These are phyloP conservation scores for Bradynema listronoti DNA, from an alignment of 1,140 invertebrate genomes.

Conservation along the genomic window DNA sequence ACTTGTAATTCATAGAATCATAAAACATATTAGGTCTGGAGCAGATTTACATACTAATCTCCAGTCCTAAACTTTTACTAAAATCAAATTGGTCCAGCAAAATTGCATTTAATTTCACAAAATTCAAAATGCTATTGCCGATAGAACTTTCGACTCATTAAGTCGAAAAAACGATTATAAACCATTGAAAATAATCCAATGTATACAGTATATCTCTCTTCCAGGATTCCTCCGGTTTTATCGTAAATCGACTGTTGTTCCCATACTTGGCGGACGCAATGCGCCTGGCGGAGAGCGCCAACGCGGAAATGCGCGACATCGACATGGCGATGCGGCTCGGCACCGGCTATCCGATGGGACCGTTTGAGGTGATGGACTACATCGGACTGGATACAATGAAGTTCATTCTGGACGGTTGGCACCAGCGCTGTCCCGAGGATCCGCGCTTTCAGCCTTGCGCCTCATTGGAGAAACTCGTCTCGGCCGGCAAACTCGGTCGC, in stretches of 20 bases:
- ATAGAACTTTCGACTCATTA: too few species aligned
- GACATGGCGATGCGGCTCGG: conserved; percentile 64
- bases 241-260: conserved; percentile 75
- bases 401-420: conserved; percentile 68
- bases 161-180: too few species aligned
- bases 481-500: conserved; percentile 72
- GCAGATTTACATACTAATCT: too few species aligned
- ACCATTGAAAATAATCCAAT: too few species aligned
- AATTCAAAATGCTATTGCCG: too few species aligned
- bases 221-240: conserved; percentile 74
- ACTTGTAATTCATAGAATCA: too few species aligned
- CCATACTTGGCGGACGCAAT: conserved; percentile 73
- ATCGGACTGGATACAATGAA: conserved; percentile 64
- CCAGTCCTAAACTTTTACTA: too few species aligned
- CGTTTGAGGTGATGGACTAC: conserved; percentile 63
- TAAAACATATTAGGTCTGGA: too few species aligned
- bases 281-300: conserved; percentile 71
- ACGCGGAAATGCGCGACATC: conserved; percentile 61
- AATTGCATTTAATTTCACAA: too few species aligned
- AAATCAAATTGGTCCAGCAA: too few species aligned
- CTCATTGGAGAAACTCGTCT: conserved; percentile 69
- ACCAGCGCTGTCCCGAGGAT: conserved; percentile 71
- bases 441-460: conserved; percentile 62
- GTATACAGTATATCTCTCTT: conserved; percentile 21
- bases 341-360: conserved; percentile 63